A percentile compares a stretch with the other conserved stretches of the same genome.
Conservation (phyloP, 1,140 invertebrate genomes). For the Zaprionus gabonicus region DNA sequence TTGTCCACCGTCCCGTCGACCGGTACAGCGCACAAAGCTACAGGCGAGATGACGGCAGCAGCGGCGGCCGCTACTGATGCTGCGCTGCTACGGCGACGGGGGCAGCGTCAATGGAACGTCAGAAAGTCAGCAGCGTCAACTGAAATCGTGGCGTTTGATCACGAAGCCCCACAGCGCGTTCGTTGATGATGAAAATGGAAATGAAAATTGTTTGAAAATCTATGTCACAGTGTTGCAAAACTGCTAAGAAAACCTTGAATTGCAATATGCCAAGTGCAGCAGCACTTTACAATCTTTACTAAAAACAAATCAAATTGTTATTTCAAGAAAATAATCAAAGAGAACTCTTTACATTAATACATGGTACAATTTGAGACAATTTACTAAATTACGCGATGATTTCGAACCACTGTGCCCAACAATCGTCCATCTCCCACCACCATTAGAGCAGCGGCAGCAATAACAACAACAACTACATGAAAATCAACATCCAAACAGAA, state of each 20-base stretch:
- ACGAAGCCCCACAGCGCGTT: slow-evolving; percentile 61
- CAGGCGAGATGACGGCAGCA: slow-evolving; percentile 38
- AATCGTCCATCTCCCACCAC: slow-evolving; percentile 27
- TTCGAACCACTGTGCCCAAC: slow-evolving; percentile 54
- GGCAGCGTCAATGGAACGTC: slow-evolving; percentile 52
- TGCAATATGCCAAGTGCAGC: not conserved
- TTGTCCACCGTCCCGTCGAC: slow-evolving; percentile 42
- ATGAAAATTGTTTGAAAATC: slow-evolving; percentile 53
- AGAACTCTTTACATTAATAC: slow-evolving; percentile 1
- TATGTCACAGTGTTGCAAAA: slow-evolving; percentile 48
- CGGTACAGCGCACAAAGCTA: slow-evolving; percentile 3
- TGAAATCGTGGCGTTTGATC: slow-evolving; percentile 73
- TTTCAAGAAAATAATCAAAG: slow-evolving; percentile 6
- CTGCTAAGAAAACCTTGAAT: slow-evolving; percentile 14
- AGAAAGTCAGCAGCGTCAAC: slow-evolving; percentile 58
- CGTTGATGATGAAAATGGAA: slow-evolving; percentile 67
- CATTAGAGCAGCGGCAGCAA: slow-evolving; percentile 1
- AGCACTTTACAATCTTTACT: not conserved
- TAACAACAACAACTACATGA: slow-evolving; percentile 37
- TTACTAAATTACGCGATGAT: slow-evolving; percentile 2
- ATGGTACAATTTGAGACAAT: not conserved
- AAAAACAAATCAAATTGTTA: slow-evolving; percentile 4
- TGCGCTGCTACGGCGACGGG: not conserved
- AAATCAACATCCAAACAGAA: slow-evolving; percentile 46
- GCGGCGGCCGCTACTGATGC: slow-evolving; percentile 15